A percentile compares a stretch with the other conserved stretches of the same genome.
Conservation (phyloP, 1,140 invertebrate species). For the Bombus ignitus region DNA sequence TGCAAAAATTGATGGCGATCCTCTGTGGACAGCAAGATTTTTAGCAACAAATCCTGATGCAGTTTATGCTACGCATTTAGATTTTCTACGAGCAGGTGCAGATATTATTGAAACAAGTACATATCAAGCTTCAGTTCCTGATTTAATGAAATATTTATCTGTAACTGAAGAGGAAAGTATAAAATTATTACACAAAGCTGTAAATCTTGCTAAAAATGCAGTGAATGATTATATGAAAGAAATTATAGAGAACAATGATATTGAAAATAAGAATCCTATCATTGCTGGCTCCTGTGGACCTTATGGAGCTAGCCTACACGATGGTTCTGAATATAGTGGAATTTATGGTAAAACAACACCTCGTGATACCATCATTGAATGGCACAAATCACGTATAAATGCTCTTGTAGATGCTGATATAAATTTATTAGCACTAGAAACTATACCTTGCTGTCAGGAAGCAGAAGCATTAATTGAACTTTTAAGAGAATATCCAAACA, state of each 20-base stretch:
- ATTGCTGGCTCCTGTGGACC: constrained; percentile 94
- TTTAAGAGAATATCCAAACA: constrained; percentile 87
- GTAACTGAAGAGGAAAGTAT: constrained; percentile 85
- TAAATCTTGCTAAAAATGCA: constrained; percentile 86
- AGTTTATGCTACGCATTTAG: constrained; percentile 89
- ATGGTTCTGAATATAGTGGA: constrained; percentile 95
- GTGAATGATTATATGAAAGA: constrained; percentile 84
- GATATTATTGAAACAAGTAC: constrained; percentile 93
- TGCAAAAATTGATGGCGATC: constrained; percentile 88
- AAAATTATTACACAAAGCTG: constrained; percentile 88
- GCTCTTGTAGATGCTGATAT: constrained; percentile 90
- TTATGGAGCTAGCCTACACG: constrained; percentile 93
- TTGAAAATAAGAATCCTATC: constrained; percentile 78
- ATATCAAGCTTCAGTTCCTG: constrained; percentile 93
- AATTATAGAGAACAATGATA: constrained; percentile 46
- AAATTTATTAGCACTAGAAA: constrained; percentile 94
- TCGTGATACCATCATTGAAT: constrained; percentile 87
- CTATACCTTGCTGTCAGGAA: constrained; percentile 92
- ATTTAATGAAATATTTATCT: constrained; percentile 88
- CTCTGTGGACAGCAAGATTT: constrained; percentile 92
- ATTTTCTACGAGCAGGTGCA: constrained; percentile 91
- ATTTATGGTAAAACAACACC: constrained; percentile 89
- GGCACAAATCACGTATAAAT: constrained; percentile 91
- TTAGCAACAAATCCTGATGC: constrained; percentile 88
- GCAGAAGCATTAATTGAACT: constrained; percentile 91